Conservation (phyloP, 1,140 invertebrate genomes). For the roundworm (Caenorhabditis elegans) region DNA sequence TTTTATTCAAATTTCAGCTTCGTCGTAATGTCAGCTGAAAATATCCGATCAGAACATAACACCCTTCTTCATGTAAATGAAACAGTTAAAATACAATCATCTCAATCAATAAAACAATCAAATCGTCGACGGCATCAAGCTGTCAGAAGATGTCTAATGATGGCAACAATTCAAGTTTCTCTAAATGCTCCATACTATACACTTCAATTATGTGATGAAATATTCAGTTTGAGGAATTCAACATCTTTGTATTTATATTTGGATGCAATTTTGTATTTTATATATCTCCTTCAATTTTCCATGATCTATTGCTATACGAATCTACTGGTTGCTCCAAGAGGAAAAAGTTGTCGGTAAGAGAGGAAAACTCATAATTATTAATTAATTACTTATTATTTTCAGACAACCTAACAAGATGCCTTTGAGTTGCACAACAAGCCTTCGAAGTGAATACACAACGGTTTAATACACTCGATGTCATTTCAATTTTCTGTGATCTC, state of each 20-base stretch:
- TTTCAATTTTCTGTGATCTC: background rate
- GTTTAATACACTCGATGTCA: background rate
- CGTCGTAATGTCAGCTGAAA: conserved; percentile 9
- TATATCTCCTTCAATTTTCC: conserved; percentile 44
- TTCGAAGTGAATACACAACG: background rate
- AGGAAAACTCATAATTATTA: background rate
- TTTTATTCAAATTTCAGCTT: background rate
- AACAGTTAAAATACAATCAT: conserved; percentile 72
- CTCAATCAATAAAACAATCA: conserved; percentile 19
- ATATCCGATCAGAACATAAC: background rate
- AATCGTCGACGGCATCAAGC: conserved; percentile 70
- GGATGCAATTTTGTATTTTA: conserved; percentile 43
- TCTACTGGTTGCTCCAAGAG: background rate
- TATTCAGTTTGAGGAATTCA: conserved; percentile 8
- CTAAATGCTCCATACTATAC: conserved; percentile 48
- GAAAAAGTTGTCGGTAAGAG: conserved; percentile 8
- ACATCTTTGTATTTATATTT: conserved; percentile 35
- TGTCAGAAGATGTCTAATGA: conserved; percentile 41
- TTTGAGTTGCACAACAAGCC: background rate
- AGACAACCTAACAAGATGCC: background rate
- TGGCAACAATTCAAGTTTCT: conserved; percentile 46
- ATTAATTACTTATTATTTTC: background rate
- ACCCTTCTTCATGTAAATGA: conserved; percentile 80
- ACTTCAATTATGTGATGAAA: conserved; percentile 41
- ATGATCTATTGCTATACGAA: conserved; percentile 40